Percentiles rank a stretch among this genome's conserved stretches.
These are phyloP conservation scores for Mesitornis unicolor DNA, from an alignment of 2,113 vertebrate genomes.

Conservation along the genomic window DNA sequence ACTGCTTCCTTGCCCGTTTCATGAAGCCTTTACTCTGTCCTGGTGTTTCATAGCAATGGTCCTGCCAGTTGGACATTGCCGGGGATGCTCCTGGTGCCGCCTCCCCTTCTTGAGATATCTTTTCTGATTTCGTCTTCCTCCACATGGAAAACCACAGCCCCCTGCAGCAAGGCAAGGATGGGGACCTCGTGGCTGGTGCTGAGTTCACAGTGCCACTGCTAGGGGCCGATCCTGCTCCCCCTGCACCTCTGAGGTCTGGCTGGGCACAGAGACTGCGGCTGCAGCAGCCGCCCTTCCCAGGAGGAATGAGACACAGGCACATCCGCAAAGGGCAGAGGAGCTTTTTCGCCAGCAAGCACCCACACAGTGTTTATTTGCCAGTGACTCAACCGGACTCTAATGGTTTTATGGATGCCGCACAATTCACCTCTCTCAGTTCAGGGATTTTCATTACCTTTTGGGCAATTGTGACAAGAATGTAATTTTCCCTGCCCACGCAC, in stretches of 20 bases:
- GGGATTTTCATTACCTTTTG: slow-evolving; percentile 33
- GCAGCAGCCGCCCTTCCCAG: neutral
- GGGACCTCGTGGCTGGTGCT: neutral
- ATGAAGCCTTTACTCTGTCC: neutral
- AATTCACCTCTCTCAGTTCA: slow-evolving; percentile 5
- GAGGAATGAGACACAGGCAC: neutral
- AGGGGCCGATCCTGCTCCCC: neutral
- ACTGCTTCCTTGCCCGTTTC: neutral
- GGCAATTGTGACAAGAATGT: slow-evolving; percentile 37
- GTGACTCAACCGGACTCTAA: neutral
- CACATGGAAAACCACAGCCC: neutral
- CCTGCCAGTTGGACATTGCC: neutral
- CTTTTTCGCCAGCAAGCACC: neutral
- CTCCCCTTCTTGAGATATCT: neutral
- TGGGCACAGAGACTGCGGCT: neutral
- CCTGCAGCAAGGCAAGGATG: neutral
- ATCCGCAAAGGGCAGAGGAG: neutral
- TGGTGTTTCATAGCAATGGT: neutral
- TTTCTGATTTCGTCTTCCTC: neutral
- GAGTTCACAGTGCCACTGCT: neutral
- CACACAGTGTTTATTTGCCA: neutral
- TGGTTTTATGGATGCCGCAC: neutral
- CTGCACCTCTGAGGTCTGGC: fast-evolving
- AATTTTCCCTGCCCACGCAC: neutral
- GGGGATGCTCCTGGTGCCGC: neutral